Evolutionary conservation across 2,113 vertebrate genomes (phyloP).

Genomic region (Buteo buteo): DNA sequence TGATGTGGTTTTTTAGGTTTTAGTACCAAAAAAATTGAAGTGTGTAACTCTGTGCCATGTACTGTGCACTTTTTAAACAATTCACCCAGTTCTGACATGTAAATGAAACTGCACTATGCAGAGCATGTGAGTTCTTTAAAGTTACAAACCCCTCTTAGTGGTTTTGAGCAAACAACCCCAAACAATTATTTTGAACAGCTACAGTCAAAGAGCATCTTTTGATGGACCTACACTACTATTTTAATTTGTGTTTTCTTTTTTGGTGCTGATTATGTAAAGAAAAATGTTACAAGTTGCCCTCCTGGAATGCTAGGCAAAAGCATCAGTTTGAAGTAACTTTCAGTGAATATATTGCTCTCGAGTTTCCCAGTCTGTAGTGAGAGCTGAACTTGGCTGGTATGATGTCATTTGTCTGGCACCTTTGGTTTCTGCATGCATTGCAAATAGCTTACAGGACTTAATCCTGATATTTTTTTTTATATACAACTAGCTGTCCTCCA

Average conservation of each 20-base stretch:
- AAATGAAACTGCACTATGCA: not conserved
- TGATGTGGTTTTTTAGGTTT: not conserved
- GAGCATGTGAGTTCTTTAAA: not conserved
- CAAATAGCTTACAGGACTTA: conserved; percentile 17
- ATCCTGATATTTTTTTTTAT: not conserved
- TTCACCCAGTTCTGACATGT: not conserved
- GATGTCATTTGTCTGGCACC: conserved; percentile 33
- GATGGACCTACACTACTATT: not conserved
- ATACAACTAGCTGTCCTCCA: not conserved
- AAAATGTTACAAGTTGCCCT: not conserved
- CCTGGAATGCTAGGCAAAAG: not conserved
- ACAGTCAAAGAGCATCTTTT: not conserved
- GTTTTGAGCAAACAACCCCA: not conserved
- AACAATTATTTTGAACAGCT: not conserved
- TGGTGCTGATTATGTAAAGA: not conserved
- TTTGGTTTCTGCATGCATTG: not conserved
- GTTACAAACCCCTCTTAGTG: not conserved
- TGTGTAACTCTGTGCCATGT: not conserved
- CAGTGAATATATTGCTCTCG: not conserved
- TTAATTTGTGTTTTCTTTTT: not conserved
- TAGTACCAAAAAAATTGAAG: not conserved
- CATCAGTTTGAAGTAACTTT: not conserved
- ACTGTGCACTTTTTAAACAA: not conserved
- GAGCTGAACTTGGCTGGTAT: not conserved
- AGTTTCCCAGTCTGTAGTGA: not conserved